These are phyloP conservation scores for Aspiorhynchus laticeps DNA, from an alignment of 2,113 vertebrate genomes.

Conservation along the genomic window DNA sequence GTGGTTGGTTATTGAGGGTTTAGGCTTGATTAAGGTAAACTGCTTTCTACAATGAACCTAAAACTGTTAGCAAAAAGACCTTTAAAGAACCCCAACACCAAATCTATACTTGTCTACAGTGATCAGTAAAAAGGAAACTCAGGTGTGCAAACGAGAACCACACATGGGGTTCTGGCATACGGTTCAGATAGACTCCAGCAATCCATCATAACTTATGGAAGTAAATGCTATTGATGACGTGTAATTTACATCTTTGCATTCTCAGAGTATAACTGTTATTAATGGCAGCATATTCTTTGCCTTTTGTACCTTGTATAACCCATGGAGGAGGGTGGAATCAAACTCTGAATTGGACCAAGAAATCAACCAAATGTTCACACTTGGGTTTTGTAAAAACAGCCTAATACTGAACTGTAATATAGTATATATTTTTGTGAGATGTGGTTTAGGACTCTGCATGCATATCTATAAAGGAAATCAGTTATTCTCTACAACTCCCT, in stretches of 20 bases:
- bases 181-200: background rate
- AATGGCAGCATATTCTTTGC: background rate
- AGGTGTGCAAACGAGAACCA: background rate
- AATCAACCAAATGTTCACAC: background rate
- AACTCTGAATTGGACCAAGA: background rate
- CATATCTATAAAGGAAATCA: constrained; percentile 4
- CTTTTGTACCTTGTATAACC: background rate
- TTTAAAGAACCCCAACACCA: background rate
- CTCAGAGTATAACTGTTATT: background rate
- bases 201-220: background rate
- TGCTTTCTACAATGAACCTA: background rate
- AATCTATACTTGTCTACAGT: background rate
- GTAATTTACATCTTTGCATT: constrained; percentile 14
- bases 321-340: background rate
- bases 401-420: background rate
- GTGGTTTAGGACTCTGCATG: background rate
- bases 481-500: background rate
- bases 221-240: background rate
- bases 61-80: background rate
- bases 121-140: background rate
- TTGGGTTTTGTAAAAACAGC: background rate
- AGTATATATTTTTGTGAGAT: background rate
- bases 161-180: background rate
- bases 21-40: too few species aligned
- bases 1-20: background rate